Conservation (phyloP, 2,113 vertebrate species). For the Anthoscopus minutus region DNA sequence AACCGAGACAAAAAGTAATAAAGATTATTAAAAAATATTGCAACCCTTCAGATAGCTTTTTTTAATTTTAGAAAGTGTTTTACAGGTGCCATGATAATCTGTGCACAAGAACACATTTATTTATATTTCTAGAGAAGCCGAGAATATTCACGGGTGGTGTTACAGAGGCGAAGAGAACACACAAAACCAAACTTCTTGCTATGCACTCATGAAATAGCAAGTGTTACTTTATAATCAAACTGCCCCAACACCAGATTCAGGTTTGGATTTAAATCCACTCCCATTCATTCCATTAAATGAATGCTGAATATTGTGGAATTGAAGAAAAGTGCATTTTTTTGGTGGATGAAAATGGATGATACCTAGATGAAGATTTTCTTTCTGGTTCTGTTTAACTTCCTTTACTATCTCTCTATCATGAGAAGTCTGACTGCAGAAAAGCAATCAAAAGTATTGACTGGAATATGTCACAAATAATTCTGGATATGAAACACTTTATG, state of each 20-base stretch:
- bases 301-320: background rate
- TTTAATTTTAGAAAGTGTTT: background rate
- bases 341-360: background rate
- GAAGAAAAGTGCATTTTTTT: background rate
- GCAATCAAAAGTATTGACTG: background rate
- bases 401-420: background rate
- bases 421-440: background rate
- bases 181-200: background rate
- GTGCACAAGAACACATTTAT: background rate
- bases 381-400: background rate
- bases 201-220: background rate
- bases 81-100: background rate
- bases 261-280: background rate
- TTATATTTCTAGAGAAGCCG: background rate
- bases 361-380: background rate
- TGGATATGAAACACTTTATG: background rate
- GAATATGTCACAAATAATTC: background rate
- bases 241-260: background rate
- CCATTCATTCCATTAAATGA: background rate
- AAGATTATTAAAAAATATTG: background rate
- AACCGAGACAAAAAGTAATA: background rate
- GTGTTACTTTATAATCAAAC: background rate
- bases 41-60: background rate
- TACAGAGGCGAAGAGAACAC: background rate
- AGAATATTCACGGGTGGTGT: background rate